Conservation (phyloP, 2,888 invertebrate genomes). For the Ephialtes manifestator region DNA sequence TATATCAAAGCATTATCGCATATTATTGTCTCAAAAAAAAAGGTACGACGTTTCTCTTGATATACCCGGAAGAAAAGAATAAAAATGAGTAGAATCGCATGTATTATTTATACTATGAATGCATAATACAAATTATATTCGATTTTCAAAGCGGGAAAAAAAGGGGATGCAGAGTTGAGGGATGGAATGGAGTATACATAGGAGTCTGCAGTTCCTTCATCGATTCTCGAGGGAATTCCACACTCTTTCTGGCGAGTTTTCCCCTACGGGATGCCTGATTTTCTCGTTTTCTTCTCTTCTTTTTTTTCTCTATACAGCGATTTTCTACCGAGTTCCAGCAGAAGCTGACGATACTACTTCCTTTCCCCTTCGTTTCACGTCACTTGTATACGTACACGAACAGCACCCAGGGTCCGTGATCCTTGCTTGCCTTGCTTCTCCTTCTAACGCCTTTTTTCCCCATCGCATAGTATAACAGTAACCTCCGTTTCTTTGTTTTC, state of each 20-base stretch:
- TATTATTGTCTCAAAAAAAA: background rate
- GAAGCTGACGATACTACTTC: constrained; percentile 8
- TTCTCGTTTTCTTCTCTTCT: constrained; percentile 29
- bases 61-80: background rate
- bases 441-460: constrained; percentile 10
- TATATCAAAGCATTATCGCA: background rate
- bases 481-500: constrained; percentile 25
- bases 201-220: constrained; percentile 39
- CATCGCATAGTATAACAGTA: constrained; percentile 20
- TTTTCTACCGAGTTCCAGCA: constrained; percentile 11
- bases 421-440: constrained; percentile 10
- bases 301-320: constrained; percentile 10
- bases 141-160: constrained; percentile 34
- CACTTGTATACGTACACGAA: constrained; percentile 35
- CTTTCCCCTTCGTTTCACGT: constrained; percentile 30
- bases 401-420: constrained; percentile 13
- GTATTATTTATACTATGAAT: constrained; percentile 42
- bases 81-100: constrained; percentile 5
- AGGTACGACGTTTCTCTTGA: background rate
- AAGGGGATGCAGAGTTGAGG: constrained; percentile 15
- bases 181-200: constrained; percentile 25
- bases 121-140: constrained; percentile 55
- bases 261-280: constrained; percentile 29
- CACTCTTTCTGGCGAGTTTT: constrained; percentile 56
- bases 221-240: constrained; percentile 60